Evolutionary conservation across 2,888 invertebrate species (phyloP), one percentile per base, ranked within the genome.

Genomic region (Cosmia pyralina): DNA sequence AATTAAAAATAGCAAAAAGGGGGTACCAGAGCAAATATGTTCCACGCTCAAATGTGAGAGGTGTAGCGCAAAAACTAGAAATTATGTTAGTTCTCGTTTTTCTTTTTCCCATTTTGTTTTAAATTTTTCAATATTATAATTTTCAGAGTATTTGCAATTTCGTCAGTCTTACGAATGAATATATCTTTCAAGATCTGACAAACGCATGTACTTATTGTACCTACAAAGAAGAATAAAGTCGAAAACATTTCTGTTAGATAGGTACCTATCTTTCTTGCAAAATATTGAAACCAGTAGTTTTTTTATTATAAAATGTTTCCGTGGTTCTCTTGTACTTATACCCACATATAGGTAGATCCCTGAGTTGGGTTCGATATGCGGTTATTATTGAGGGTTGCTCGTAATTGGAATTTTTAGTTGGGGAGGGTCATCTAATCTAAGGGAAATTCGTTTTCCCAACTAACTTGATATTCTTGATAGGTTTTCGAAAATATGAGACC

Each of bases 401-500:
- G 87, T 81, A 81, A 84, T 86, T 84, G 87, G 85, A 72, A 84
- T 84, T 85, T 84, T 85, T 86, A 78, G 77, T 77, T 73, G 65
- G 69, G 75, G 68, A 75, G 87, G 71, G 72, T 41, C 75, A 72
- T 28, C 76, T 81, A 85, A 72, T 82, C 82, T 55, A 58, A 81
- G 59, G 75, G 81, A 84, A 84, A 81, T 71, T 85, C 78, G 50
- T 28, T 81, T 85, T 65, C 62, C 68, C 65, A 66, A 52, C 70
- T 65, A 82, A 76, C 69, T 82, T 63, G 77, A 69, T 81, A 82
- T 85, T 50, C 41, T 58, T 81, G 62, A 77, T 77, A 69, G 71
- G 41, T 81, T 85, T 69, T 71, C 13, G 59, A 53, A 81, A 73
- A 68, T 64, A 48, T 67, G 34, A 38, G 48, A 38, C 19, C 22